Percentiles rank a stretch among this genome's conserved stretches.
phyloP scores from a whole-genome alignment of 2,797 vertebrate genomes.

The Semaprochilodus insignis region DNA sequence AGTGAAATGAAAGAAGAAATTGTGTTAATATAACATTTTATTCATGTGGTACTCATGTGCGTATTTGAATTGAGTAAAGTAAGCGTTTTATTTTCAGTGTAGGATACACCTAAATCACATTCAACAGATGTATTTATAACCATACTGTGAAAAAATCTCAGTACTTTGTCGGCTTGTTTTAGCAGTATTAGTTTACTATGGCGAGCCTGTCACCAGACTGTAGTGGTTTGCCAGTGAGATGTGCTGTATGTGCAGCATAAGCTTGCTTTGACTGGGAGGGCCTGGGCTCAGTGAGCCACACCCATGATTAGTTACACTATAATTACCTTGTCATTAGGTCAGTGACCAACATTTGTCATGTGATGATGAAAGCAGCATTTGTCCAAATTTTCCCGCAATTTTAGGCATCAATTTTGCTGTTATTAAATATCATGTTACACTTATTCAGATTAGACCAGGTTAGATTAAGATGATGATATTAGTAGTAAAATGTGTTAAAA shows the following conservation, averaged over 20 bases:
- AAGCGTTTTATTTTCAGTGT: not conserved
- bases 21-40: no score
- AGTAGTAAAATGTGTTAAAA: no score
- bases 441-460: not conserved
- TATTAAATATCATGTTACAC: not conserved
- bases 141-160: conserved; percentile 45
- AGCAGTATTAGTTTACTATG: conserved; percentile 37
- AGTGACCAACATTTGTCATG: not conserved
- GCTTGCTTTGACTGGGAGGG: not conserved
- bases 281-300: not conserved
- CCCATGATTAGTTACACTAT: not conserved
- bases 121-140: conserved; percentile 8
- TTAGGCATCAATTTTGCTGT: not conserved
- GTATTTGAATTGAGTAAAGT: no score
- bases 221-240: not conserved
- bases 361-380: not conserved
- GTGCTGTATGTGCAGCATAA: not conserved
- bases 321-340: not conserved
- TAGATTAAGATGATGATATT: no score
- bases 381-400: not conserved
- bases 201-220: not conserved
- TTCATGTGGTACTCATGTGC: no score
- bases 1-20: no score
- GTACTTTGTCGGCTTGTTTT: conserved; percentile 4
- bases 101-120: not conserved